These are phyloP conservation scores for Ptychadena robeensis DNA, from an alignment of 2,797 vertebrate species.

Conservation along the genomic window DNA sequence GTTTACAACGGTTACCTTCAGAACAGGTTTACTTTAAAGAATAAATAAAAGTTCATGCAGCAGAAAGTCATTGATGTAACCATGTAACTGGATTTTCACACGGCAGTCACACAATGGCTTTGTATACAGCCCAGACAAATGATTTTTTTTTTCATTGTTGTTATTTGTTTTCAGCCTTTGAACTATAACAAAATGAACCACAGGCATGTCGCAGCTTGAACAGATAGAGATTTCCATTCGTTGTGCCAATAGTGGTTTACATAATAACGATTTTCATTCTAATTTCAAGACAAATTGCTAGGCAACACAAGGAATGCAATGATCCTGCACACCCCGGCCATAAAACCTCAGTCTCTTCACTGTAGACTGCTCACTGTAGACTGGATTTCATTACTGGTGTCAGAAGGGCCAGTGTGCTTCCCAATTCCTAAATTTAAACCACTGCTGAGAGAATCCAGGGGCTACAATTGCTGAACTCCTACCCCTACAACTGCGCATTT, in stretches of 20 bases:
- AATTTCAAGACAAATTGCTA: conserved; percentile 53
- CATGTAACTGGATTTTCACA: background rate
- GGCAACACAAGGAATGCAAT: conserved; percentile 49
- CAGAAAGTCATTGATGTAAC: background rate
- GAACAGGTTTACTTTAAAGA: background rate
- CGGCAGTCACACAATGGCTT: background rate
- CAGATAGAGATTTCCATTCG: conserved; percentile 43
- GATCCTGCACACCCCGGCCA: conserved; percentile 5
- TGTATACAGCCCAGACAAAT: background rate
- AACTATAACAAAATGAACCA: conserved; percentile 38
- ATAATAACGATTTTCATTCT: conserved; percentile 50
- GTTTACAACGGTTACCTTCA: no score
- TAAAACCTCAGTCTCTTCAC: background rate
- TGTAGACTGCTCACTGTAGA: no score
- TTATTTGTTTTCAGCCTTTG: conserved; percentile 37
- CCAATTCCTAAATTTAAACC: no score
- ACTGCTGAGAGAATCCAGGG: no score
- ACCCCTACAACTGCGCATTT: no score
- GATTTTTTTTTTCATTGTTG: conserved; percentile 19
- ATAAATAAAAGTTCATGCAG: background rate
- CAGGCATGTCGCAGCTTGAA: conserved; percentile 61
- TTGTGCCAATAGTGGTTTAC: conserved; percentile 20
- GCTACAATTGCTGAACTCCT: no score
- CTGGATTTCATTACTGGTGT: no score
- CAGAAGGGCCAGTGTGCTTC: no score